Conservation (phyloP, 2,888 invertebrate species). For the Caradrina clavipalpis region DNA sequence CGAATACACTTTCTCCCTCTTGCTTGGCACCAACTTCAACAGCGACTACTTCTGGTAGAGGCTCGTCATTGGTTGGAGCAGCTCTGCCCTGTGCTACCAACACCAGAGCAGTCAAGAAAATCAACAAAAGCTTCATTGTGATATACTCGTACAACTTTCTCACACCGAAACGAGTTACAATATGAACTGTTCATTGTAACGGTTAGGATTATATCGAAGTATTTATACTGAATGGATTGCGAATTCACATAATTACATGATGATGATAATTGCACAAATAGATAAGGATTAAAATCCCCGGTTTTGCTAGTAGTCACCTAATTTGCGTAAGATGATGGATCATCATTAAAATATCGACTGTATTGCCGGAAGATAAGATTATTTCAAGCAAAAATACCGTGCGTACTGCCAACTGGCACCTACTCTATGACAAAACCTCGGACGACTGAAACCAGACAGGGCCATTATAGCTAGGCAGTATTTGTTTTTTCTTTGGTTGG, state of each 20-base stretch:
- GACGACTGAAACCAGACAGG: too few species aligned
- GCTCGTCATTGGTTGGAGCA: constrained; percentile 17
- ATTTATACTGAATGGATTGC: background rate
- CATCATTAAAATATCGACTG: too few species aligned
- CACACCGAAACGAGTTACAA: background rate
- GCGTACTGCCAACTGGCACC: too few species aligned
- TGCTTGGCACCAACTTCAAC: background rate
- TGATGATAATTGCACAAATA: background rate
- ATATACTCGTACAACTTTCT: constrained; percentile 26
- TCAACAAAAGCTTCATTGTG: constrained; percentile 43
- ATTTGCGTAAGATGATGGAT: too few species aligned
- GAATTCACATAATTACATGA: background rate
- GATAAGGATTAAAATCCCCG: too few species aligned
- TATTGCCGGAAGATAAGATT: too few species aligned
- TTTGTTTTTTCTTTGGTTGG: too few species aligned
- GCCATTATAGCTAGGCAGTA: too few species aligned
- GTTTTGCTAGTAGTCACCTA: too few species aligned
- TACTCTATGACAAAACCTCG: too few species aligned
- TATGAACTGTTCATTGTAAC: background rate
- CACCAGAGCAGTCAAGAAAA: constrained; percentile 32
- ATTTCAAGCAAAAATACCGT: too few species aligned
- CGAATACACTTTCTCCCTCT: background rate
- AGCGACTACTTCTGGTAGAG: background rate
- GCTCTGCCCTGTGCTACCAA: constrained; percentile 27
- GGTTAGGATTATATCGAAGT: background rate